Evolutionary conservation across 2,113 vertebrate genomes (phyloP).

Genomic region (Axis porcinus): DNA sequence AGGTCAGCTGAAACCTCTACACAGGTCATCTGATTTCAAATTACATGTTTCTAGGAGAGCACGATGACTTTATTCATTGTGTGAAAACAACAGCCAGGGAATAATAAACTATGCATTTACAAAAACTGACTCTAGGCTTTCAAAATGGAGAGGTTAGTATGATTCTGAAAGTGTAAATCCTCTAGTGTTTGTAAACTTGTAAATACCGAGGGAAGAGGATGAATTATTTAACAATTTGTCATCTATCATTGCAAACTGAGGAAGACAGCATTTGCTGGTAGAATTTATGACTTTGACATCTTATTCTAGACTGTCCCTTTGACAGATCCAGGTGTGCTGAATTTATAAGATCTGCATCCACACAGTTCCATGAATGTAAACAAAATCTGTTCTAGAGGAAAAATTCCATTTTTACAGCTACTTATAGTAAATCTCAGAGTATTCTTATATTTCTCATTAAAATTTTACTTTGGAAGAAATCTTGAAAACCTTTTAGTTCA

Average conservation of each 20-base stretch:
- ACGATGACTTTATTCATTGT: neutral
- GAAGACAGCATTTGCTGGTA: neutral
- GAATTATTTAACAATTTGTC: neutral
- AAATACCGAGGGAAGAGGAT: neutral
- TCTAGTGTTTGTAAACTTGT: slow-evolving; percentile 16
- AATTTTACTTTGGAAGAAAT: neutral
- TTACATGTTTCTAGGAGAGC: neutral
- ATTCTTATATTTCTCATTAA: neutral
- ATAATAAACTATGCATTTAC: neutral
- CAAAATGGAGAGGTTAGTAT: neutral
- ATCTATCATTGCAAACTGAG: neutral
- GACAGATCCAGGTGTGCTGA: neutral
- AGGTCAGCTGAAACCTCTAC: neutral
- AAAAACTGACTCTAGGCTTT: neutral
- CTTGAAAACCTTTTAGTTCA: neutral
- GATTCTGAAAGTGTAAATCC: neutral
- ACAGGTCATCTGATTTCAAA: neutral
- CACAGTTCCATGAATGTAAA: neutral
- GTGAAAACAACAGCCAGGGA: neutral
- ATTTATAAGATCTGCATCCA: neutral
- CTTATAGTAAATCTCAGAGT: neutral
- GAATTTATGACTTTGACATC: neutral
- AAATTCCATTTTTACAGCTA: neutral
- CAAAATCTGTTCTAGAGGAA: neutral
- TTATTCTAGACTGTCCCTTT: neutral